Evolutionary conservation across 2,113 vertebrate species (phyloP).

Genomic region (Antigone vipio): DNA sequence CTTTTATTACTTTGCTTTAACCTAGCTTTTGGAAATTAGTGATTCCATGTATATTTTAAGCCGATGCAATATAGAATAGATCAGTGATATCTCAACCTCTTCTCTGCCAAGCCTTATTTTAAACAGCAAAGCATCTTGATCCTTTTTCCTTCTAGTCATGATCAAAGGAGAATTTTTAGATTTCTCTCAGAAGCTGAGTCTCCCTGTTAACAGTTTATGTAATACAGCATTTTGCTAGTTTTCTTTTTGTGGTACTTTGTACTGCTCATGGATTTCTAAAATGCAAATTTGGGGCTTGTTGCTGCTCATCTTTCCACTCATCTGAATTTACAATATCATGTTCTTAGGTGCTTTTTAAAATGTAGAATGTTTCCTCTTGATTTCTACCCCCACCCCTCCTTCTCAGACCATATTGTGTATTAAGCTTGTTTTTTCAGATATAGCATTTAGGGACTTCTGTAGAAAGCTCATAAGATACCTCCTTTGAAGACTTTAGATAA

Average conservation of each 20-base stretch:
- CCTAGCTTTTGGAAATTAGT: not conserved
- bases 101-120: slow-evolving; percentile 7
- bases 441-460: not conserved
- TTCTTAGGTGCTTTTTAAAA: not conserved
- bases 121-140: slow-evolving; percentile 2
- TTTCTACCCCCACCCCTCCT: not conserved
- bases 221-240: not conserved
- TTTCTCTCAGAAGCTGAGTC: not conserved
- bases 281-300: not conserved
- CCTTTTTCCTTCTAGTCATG: not conserved
- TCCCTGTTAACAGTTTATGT: not conserved
- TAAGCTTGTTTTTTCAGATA: not conserved
- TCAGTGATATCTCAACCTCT: not conserved
- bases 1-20: not conserved
- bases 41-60: not conserved
- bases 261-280: not conserved
- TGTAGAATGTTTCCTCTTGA: not conserved
- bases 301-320: not conserved
- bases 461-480: not conserved
- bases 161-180: slow-evolving; percentile 23
- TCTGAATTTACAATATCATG: not conserved
- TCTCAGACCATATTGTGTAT: not conserved
- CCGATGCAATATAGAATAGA: not conserved
- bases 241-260: not conserved
- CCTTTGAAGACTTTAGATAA: not conserved